Evolutionary conservation across 1,140 invertebrate species (phyloP), one percentile per base, ranked within the genome.

Genomic region (Hyles vespertilio): DNA sequence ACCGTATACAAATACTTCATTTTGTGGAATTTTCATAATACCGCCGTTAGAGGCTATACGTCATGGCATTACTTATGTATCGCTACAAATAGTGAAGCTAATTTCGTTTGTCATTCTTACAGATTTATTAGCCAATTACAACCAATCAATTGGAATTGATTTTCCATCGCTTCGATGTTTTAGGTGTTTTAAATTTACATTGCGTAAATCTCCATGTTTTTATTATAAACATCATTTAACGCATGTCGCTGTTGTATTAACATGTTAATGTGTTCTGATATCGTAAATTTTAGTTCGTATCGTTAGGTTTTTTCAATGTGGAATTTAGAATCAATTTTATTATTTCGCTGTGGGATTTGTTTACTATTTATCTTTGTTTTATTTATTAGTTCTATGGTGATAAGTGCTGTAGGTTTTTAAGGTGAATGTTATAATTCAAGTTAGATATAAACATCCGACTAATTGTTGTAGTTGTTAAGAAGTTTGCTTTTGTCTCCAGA

Each of bases 161-260:
- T 71, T 54, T 68, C 53, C 34, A 54, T 54, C 46, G 1, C 4
- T 22, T n/a, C 46, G 46, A 47, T 11, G 46, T 11, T 47, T 34
- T 4, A 51, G 61, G 67, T 67, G 67, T 71, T 70, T 72, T 67
- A 51, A 61, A 61, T 58, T 68, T 63, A 63, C 57, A 61, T 64
- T 66, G 61, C 56, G 43, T 22, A 60, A 56, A 58, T 61, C 51
- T 63, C 70, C 61, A 65, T 70, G 61, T 76, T 74, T 77, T 77
- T 77, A 77, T 76, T 72, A 69, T 72, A 76, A 69, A 79, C 77
- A 77, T 79, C 77, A 73, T 73, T 79, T 79, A 79, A 72, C 72
- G 64, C 68, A 69, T 72, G 70, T 74, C 68, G 53, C 64, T 60
- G 57, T 53, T 52, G 56, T 51, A 77, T 81, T 79, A 71, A 74